Base-by-base conservation (phyloP, 2,888 invertebrate species). In the Drosophila macrospina region DNA sequence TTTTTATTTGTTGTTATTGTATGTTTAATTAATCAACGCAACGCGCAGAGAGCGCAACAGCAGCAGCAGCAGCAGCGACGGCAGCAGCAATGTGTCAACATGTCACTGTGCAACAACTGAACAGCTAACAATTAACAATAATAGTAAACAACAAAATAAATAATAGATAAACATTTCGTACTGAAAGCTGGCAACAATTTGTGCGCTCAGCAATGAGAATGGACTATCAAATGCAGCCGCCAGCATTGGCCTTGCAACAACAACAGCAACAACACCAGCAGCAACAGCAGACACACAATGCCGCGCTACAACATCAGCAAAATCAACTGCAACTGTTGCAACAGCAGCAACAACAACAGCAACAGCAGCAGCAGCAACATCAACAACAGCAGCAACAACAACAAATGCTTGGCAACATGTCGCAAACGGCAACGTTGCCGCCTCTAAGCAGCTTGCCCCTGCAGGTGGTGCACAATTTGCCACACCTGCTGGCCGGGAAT, bases 191-290 rank as follows among this genome's bases (percentile, higher is more conserved):
- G 45, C 61, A 60, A 61, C 47, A 55, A 42, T 51, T 36, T 62
- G 77, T 66, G 78, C 70, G 70, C 70, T 61, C 86, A 84, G 80
- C 80, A 65, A 91, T 91, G 90, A 91, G 89, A 89, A 92, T 92
- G 92, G 92, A 92, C 86, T 92, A 92, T 85, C 91, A 92, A 90
- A 86, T 92, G 86, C 91, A 92, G 75, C 91, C 92, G 86, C 90
- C 89, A 82, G 88, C 90, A 55, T 65, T 85, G 86, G 89, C 91
- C 57, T 81, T 92, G 78, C 91, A 88, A 61, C 90, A 85, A 51
- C 88, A 89, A 37, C 84, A 89, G 8, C 84, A 91, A 32, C 89
- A 88, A 6, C 78, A 78, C 1, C 79, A 60, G 11, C 80, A 89
- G 32, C 86, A 87, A 4, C 84, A 84, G 45, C 66, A 87, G 15